A percentile compares a stretch with the other conserved stretches of the same genome.
Conservation (phyloP, 2,113 vertebrate species). For the Emydura subglobosa region DNA sequence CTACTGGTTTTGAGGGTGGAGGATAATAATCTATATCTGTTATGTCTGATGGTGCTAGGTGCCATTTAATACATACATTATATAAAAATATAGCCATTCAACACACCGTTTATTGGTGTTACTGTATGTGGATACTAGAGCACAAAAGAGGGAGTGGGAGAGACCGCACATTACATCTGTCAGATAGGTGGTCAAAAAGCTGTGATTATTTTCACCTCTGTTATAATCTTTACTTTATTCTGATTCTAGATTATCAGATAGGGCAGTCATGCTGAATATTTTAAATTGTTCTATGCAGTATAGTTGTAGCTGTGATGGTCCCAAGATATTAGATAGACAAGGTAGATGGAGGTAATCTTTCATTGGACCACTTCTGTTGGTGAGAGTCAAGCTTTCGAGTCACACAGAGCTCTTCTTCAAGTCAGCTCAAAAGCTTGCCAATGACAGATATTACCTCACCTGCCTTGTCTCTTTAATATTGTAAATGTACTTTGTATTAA, state of each 20-base stretch:
- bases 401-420: neutral
- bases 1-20: neutral
- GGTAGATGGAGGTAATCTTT: neutral
- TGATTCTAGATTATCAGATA: neutral
- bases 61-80: neutral
- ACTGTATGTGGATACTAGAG: neutral
- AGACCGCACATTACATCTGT: neutral
- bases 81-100: accelerated
- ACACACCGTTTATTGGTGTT: neutral
- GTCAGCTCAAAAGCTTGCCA: neutral
- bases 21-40: neutral
- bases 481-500: neutral
- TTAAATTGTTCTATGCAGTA: neutral
- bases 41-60: neutral
- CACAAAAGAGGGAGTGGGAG: neutral
- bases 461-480: neutral
- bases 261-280: neutral
- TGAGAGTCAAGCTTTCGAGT: neutral
- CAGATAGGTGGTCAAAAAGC: neutral
- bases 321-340: neutral
- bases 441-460: neutral
- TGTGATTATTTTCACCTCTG: neutral
- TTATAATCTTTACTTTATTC: neutral
- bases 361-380: neutral
- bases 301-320: neutral